Conservation (phyloP, 2,888 invertebrate genomes). For the Cerastoderma edule region DNA sequence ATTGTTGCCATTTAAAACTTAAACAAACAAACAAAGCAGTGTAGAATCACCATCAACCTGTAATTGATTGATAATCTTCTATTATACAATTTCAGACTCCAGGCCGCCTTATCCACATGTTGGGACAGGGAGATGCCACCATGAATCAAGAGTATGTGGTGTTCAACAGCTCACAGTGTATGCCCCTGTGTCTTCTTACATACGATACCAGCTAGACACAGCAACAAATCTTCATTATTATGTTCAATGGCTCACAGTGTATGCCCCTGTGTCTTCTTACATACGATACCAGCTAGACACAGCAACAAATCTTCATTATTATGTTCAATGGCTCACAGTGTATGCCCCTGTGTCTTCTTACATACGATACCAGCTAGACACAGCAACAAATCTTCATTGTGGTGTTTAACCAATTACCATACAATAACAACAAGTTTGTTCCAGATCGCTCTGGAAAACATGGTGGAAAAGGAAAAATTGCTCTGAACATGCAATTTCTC, state of each 20-base stretch:
- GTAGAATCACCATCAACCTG: too few species aligned
- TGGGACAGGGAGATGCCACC: constrained; percentile 64
- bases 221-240: too few species aligned
- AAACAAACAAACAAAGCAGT: too few species aligned
- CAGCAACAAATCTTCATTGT: too few species aligned
- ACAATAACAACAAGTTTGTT: too few species aligned
- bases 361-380: constrained; percentile 66
- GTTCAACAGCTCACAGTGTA: constrained; percentile 68
- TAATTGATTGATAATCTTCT: too few species aligned
- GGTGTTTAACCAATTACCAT: too few species aligned
- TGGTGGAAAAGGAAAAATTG: too few species aligned
- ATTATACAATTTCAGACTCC: constrained; percentile 75
- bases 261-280: constrained; percentile 73
- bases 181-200: constrained; percentile 73
- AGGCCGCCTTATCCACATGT: constrained; percentile 68
- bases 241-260: constrained; percentile 70
- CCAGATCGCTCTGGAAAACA: too few species aligned
- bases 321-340: constrained; percentile 71
- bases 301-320: too few species aligned
- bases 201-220: constrained; percentile 67
- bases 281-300: constrained; percentile 65
- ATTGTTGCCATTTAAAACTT: too few species aligned
- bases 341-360: constrained; percentile 72
- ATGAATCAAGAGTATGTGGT: constrained; percentile 76
- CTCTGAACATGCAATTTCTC: too few species aligned